Evolutionary conservation across 2,888 invertebrate genomes (phyloP).

Genomic region (Torymus texanus): DNA sequence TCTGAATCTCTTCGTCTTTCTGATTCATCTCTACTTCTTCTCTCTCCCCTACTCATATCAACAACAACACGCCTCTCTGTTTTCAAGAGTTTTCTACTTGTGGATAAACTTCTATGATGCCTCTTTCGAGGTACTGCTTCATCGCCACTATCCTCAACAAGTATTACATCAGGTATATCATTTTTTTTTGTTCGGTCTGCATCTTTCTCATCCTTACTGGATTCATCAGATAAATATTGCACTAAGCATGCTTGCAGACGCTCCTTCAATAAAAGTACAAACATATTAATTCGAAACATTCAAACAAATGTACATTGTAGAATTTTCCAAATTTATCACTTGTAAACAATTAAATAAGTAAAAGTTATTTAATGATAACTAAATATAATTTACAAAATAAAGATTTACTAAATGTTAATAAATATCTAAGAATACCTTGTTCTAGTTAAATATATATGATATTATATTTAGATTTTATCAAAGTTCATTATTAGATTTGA

Average conservation of each 20-base stretch:
- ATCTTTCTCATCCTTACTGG: conserved; percentile 78
- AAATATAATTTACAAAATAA: too few species aligned
- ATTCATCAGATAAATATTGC: conserved; percentile 84
- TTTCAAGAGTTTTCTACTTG: conserved; percentile 67
- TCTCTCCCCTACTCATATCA: conserved; percentile 70
- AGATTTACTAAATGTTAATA: too few species aligned
- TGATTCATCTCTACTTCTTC: conserved; percentile 63
- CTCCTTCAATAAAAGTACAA: conserved; percentile 69
- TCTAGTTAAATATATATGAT: too few species aligned
- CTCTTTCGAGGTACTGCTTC: conserved; percentile 74
- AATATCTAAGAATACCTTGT: too few species aligned
- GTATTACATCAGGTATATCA: conserved; percentile 77
- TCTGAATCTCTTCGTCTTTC: conserved; percentile 68
- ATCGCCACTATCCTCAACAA: conserved; percentile 81
- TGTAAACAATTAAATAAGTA: too few species aligned
- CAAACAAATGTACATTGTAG: too few species aligned
- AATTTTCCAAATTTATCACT: too few species aligned
- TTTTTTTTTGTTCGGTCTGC: conserved; percentile 16
- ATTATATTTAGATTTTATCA: too few species aligned
- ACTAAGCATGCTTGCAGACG: conserved; percentile 85
- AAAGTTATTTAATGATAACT: too few species aligned
- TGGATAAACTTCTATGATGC: conserved; percentile 72
- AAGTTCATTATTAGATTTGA: not conserved
- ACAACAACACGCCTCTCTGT: conserved; percentile 71
- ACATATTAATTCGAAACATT: too few species aligned